Base-by-base conservation (phyloP, 2,113 vertebrate genomes). In the Vidua chalybeata region DNA sequence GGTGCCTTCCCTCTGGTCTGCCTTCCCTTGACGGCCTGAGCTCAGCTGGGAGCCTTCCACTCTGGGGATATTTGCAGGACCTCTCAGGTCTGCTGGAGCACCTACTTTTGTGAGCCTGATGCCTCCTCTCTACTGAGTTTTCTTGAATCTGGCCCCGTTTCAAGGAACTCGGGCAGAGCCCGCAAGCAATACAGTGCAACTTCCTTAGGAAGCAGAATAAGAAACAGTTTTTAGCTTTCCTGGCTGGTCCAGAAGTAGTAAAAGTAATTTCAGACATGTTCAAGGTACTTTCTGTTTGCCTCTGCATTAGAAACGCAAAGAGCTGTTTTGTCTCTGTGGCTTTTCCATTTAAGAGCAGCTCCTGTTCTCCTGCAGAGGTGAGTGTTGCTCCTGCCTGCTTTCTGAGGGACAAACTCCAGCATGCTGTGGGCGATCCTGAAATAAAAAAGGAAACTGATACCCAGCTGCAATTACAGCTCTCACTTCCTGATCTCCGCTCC, bases 401-500 rank as follows among this genome's bases (percentile, higher is more conserved):
- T 64, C 74, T 26, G 59, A 66, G 39, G 43, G 37, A 87, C 22
- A 41, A 64, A 49, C 68, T 58, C 63, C 75, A 73, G 75, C 67
- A 5, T 31, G 61, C 87, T 61, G 72, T 54, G 64, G 86, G 61
- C 8, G 56, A 72, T 90, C 64, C 79, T 51, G 64, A 95, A 87
- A 74, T 90, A 84, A 94, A 90, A 92, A 87, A 87, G 85, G 90
- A 97, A 95, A 80, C 87, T 52, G 88, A 87, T 94, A 93, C 92
- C 92, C 87, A 84, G 72, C 88, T 86, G 85, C 90, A 96, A 96
- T 96, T 93, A 95, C 79, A 95, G 85, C 76, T 83, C 85, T 85
- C 52, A 4, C 92, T 96, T 96, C 92, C 96, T 84, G 82, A 80
- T 93, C 85, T 93, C 88, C 3, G 4, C 79, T 94, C 72, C 85